Base-by-base conservation (phyloP, 2,888 invertebrate species). In the Plebejus melissa region DNA sequence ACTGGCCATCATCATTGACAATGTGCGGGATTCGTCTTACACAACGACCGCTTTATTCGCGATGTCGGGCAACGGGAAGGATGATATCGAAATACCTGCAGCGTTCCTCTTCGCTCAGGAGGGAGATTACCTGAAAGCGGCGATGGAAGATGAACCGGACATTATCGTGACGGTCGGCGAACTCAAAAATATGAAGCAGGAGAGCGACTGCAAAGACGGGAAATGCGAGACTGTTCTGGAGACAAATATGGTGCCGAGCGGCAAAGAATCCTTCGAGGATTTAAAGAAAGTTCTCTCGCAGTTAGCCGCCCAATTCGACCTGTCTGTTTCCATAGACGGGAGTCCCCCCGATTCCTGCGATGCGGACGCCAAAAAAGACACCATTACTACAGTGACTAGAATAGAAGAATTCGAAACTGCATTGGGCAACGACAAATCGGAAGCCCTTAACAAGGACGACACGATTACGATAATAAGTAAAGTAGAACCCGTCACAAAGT, bases 41-140 rank as follows among this genome's bases (percentile, higher is more conserved):
- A 95, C 95, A 50, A 95, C 94, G 74, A 96, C 97, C 1, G 96
- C 97, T 0, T 95, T 98, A 91, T 99, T 99, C 91, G 98, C 98
- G 4, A 99, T 99, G 99, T 98, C 98, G 0, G 98, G 98, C 1
- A 99, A 99, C 88, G 98, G 98, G 0, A 95, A 93, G 2, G 96
- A 97, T 80, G 97, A 98, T 86, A 96, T 99, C 7, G 94, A 91
- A 79, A 98, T 99, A 83, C 98, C 98, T 0, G 95, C 98, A n/a
- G 97, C 98, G 9, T 99, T 99, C 87, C 94, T 99, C 75, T 99
- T 97, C 87, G 94, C 95, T 6, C 93, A 95, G 77, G 98, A 98
- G 87, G 97, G 96, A 1, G 88, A 93, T 16, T 94, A 95, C 80
- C 88, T 98, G n/a, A 87, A 95, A 0, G 90, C 94, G 22, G 94